phyloP scores from a whole-genome alignment of 1,140 invertebrate species.

The Spodoptera frugiperda region DNA sequence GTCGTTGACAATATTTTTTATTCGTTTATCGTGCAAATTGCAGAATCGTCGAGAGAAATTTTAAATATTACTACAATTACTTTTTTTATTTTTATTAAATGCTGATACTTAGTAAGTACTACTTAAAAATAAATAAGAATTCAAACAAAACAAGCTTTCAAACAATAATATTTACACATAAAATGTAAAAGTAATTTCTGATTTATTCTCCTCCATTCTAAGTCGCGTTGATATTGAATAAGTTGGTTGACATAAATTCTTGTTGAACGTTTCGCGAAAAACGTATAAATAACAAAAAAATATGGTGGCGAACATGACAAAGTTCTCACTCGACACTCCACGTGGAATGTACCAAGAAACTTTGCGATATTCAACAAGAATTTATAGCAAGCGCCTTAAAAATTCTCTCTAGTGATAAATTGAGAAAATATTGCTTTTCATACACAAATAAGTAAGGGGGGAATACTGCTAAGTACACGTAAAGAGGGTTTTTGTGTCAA shows the following conservation, averaged over 20 bases:
- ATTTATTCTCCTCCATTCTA: not conserved
- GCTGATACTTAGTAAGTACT: no score
- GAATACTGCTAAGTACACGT: not conserved
- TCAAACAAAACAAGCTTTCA: not conserved
- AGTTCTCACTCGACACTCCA: constrained; percentile 7
- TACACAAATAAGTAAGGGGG: constrained; percentile 21
- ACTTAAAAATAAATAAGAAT: no score
- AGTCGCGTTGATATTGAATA: constrained; percentile 20
- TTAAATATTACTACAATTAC: no score
- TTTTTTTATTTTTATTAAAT: no score
- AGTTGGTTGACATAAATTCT: constrained; percentile 30
- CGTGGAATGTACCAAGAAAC: constrained; percentile 25
- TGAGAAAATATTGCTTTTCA: constrained; percentile 26
- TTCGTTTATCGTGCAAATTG: not conserved
- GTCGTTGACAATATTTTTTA: not conserved
- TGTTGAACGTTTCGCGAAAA: constrained; percentile 26
- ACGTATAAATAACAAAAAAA: constrained; percentile 22
- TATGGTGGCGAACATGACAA: not conserved
- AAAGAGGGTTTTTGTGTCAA: not conserved
- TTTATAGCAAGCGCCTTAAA: constrained; percentile 25
- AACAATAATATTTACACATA: not conserved
- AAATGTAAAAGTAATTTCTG: constrained; percentile 5
- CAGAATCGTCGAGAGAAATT: not conserved
- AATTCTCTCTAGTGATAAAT: constrained; percentile 23
- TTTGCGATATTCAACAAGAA: constrained; percentile 28